A percentile compares a stretch with the other conserved stretches of the same genome.
phyloP scores from a whole-genome alignment of 2,113 vertebrate genomes.

The Rhinichthys klamathensis region DNA sequence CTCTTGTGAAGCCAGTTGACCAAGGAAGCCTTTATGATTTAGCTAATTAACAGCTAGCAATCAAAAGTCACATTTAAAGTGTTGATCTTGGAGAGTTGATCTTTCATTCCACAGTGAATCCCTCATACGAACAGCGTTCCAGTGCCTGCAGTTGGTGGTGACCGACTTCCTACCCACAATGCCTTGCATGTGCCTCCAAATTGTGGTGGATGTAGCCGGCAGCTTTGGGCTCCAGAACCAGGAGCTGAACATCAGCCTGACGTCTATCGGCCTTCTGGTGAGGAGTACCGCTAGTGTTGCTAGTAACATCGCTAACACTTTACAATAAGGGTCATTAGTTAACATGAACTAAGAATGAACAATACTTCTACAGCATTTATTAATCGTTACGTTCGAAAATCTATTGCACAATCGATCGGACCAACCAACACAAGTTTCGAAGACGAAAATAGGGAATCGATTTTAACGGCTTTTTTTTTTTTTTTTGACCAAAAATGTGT shows the following conservation, averaged over 20 bases:
- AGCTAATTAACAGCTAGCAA: background rate
- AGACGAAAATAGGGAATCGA: too few species aligned
- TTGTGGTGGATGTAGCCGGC: constrained; percentile 97
- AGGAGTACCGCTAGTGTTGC: constrained; percentile 51
- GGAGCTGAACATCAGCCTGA: constrained; percentile 98
- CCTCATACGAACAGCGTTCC: constrained; percentile 97
- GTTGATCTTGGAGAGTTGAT: background rate
- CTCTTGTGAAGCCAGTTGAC: background rate
- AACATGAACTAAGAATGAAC: too few species aligned
- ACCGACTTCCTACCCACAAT: constrained; percentile 98
- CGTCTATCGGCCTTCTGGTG: constrained; percentile 97
- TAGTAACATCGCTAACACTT: background rate
- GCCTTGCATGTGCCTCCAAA: constrained; percentile 97
- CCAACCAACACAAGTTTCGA: too few species aligned
- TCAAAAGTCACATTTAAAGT: background rate
- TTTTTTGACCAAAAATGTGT: too few species aligned
- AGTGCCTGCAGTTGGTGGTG: constrained; percentile 99
- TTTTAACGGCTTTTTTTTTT: too few species aligned
- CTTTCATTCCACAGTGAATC: constrained; percentile 84
- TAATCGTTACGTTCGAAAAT: too few species aligned
- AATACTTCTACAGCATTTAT: too few species aligned
- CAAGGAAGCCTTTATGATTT: background rate
- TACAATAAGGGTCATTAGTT: too few species aligned
- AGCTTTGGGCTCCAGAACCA: constrained; percentile 99
- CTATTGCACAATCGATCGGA: too few species aligned